phyloP scores from a whole-genome alignment of 2,888 invertebrate genomes.

The Eristalinus aeneus region DNA sequence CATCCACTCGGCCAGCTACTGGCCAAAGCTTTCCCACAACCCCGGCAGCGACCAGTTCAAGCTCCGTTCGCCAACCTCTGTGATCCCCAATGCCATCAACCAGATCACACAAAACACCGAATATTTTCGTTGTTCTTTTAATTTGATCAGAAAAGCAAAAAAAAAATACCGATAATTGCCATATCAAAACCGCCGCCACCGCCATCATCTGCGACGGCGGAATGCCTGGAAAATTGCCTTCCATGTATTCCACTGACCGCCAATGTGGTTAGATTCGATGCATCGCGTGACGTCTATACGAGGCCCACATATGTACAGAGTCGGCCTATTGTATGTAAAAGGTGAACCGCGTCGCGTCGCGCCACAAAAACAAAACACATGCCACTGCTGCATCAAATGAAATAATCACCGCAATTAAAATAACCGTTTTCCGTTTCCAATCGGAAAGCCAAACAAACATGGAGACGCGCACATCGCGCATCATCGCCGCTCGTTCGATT shows the following conservation, averaged over 20 bases:
- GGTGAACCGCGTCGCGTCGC: background rate
- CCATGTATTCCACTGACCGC: constrained; percentile 67
- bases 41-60: background rate
- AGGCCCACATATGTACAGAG: background rate
- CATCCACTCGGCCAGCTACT: background rate
- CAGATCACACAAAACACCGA: constrained; percentile 4
- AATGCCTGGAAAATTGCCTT: constrained; percentile 34
- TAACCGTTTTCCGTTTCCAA: constrained; percentile 68
- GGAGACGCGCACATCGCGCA: constrained; percentile 13
- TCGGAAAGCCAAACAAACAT: constrained; percentile 43
- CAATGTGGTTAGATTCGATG: constrained; percentile 47
- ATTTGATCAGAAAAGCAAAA: background rate
- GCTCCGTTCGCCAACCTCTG: background rate
- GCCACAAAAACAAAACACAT: constrained; percentile 17
- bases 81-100: constrained; percentile 1
- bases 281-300: constrained; percentile 42
- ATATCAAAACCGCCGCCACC: constrained; percentile 48
- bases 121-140: background rate
- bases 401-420: constrained; percentile 68
- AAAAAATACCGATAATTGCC: constrained; percentile 39
- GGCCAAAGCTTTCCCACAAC: background rate
- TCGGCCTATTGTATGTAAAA: background rate
- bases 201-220: constrained; percentile 42
- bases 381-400: constrained; percentile 51
- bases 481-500: background rate